Evolutionary conservation across 1,140 invertebrate species (phyloP).

Genomic region (Ephestia elutella): DNA sequence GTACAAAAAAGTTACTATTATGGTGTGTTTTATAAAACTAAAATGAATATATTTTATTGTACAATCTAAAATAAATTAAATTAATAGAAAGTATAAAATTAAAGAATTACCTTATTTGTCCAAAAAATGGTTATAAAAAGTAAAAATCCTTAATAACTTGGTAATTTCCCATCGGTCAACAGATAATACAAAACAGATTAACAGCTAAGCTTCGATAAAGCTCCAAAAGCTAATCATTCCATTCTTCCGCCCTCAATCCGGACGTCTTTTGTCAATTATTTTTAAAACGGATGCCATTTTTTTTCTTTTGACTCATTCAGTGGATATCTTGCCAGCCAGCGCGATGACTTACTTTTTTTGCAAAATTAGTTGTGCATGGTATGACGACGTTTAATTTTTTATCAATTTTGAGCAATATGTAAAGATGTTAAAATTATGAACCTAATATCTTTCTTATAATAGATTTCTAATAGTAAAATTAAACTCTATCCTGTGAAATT

Average conservation of each 20-base stretch:
- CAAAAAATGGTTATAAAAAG: not conserved
- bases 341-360: not conserved
- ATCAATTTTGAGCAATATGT: too few species aligned
- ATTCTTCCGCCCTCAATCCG: conserved; percentile 6
- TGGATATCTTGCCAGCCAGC: not conserved
- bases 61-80: too few species aligned
- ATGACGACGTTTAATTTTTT: too few species aligned
- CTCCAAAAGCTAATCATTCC: conserved; percentile 10
- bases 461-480: too few species aligned
- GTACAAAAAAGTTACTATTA: too few species aligned
- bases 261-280: conserved; percentile 12
- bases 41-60: too few species aligned
- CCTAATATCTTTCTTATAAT: too few species aligned
- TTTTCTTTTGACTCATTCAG: not conserved
- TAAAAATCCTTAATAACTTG: not conserved
- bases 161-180: not conserved
- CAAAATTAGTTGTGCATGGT: not conserved
- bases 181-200: conserved; percentile 16
- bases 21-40: too few species aligned
- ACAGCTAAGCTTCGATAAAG: conserved; percentile 10
- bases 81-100: too few species aligned
- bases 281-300: conserved; percentile 1
- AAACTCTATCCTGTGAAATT: too few species aligned
- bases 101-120: too few species aligned
- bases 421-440: too few species aligned